Evolutionary conservation across 2,113 vertebrate genomes (phyloP).

Genomic region (Castor canadensis): DNA sequence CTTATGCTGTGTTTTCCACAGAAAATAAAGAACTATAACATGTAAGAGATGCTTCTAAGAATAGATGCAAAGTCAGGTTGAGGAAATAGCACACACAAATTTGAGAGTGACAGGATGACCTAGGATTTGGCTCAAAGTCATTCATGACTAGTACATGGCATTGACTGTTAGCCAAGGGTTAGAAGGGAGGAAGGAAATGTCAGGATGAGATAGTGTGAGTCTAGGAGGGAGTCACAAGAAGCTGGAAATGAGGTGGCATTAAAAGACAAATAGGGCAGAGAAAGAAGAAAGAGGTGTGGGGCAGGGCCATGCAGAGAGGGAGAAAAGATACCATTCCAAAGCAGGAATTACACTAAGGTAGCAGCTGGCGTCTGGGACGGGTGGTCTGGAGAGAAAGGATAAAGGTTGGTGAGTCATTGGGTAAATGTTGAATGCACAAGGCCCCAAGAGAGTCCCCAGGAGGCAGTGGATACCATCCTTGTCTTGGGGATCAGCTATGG

Average conservation of each 20-base stretch:
- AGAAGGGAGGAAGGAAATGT: neutral
- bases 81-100: neutral
- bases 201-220: neutral
- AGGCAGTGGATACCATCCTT: fast-evolving
- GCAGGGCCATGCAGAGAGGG: fast-evolving
- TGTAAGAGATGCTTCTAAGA: neutral
- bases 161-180: neutral
- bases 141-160: neutral
- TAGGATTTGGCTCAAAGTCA: neutral
- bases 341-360: neutral
- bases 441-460: fast-evolving
- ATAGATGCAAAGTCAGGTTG: neutral
- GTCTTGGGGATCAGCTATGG: neutral
- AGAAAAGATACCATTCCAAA: neutral
- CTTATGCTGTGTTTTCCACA: neutral
- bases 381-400: neutral
- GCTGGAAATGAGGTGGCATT: neutral
- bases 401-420: neutral
- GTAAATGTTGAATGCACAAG: neutral
- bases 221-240: neutral
- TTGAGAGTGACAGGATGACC: neutral
- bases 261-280: neutral
- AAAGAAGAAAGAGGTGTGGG: neutral
- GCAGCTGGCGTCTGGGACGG: neutral
- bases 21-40: neutral